These are phyloP conservation scores for Poeciliopsis occidentalis DNA, from an alignment of 2,113 vertebrate genomes.

Conservation along the genomic window DNA sequence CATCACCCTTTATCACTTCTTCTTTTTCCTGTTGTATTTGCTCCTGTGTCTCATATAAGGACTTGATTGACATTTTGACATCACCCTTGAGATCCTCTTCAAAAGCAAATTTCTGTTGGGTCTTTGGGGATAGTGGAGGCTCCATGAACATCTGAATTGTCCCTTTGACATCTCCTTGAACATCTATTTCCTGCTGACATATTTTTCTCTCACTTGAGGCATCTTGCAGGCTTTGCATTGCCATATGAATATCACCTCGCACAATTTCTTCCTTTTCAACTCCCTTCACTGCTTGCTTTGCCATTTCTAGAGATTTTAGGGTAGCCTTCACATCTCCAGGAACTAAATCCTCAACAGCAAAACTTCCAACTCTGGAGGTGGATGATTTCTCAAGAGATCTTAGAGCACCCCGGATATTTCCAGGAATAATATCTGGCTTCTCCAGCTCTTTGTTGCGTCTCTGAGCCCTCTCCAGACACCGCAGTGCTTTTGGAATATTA, in stretches of 20 bases:
- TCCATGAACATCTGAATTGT: conserved; percentile 81
- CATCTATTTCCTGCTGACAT: conserved; percentile 69
- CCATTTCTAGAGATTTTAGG: conserved; percentile 83
- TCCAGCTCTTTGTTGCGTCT: conserved; percentile 76
- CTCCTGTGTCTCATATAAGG: conserved; percentile 72
- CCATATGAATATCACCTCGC: conserved; percentile 74
- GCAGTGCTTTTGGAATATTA: no score
- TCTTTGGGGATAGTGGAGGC: conserved; percentile 68
- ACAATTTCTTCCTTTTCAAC: conserved; percentile 80
- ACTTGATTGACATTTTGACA: conserved; percentile 80
- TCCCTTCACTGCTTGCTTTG: conserved; percentile 76
- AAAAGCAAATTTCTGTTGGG: conserved; percentile 66
- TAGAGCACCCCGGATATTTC: conserved; percentile 84
- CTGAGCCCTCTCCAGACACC: conserved; percentile 83
- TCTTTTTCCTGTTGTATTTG: conserved; percentile 76
- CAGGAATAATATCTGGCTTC: conserved; percentile 81
- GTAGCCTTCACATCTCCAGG: conserved; percentile 84
- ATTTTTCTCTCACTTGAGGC: conserved; percentile 75
- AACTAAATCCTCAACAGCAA: conserved; percentile 82
- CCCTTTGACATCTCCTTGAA: conserved; percentile 77
- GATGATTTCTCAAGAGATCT: conserved; percentile 86
- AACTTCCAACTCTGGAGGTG: conserved; percentile 77
- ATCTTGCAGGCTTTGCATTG: conserved; percentile 72
- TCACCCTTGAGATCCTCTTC: conserved; percentile 68
- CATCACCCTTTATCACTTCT: conserved; percentile 78